These are phyloP conservation scores for Myotis brandtii DNA, from an alignment of 2,113 vertebrate genomes.

Conservation along the genomic window DNA sequence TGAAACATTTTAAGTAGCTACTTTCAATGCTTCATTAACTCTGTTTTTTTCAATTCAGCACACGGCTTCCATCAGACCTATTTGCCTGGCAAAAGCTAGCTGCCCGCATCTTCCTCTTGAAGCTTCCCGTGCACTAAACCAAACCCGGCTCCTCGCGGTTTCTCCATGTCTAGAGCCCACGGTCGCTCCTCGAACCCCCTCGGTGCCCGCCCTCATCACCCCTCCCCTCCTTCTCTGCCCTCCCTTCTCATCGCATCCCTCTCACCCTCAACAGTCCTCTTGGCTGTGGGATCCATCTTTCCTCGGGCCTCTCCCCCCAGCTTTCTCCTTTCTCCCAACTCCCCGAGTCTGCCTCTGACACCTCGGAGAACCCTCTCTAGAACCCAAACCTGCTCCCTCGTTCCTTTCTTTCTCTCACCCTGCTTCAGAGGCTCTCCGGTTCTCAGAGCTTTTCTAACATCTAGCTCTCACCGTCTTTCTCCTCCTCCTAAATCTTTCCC, in stretches of 20 bases:
- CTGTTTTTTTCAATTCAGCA: neutral
- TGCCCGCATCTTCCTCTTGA: neutral
- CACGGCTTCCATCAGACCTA: neutral
- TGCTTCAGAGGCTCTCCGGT: neutral
- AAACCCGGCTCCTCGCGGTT: neutral
- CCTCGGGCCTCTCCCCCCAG: neutral
- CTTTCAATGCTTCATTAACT: neutral
- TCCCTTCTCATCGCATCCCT: neutral
- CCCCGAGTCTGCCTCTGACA: neutral
- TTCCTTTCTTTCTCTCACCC: neutral
- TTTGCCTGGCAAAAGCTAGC: neutral
- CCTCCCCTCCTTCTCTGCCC: neutral
- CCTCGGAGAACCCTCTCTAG: constrained; percentile 38
- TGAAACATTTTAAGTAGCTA: neutral
- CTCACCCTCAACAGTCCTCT: neutral
- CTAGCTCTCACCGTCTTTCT: neutral
- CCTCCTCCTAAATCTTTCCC: neutral
- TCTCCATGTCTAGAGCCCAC: neutral
- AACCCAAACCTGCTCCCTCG: constrained; percentile 34
- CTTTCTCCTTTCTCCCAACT: constrained; percentile 14
- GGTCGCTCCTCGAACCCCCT: neutral
- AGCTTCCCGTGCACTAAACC: neutral
- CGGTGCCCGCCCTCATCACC: neutral
- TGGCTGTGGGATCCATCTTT: neutral
- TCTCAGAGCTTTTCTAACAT: neutral